Evolutionary conservation across 1,140 invertebrate genomes (phyloP).

Genomic region (Procambarus virginalis): DNA sequence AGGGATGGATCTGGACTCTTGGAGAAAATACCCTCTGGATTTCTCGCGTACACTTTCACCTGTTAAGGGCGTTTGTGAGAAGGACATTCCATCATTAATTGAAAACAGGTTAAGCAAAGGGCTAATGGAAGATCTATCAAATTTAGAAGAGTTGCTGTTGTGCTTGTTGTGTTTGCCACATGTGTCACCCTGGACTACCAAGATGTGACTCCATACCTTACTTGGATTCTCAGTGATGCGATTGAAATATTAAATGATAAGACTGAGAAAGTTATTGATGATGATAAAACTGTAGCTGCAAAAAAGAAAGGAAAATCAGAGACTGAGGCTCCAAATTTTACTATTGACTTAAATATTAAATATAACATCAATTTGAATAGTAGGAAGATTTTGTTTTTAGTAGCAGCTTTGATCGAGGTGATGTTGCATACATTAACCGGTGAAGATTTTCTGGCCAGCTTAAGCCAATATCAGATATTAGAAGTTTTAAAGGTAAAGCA

Average conservation of each 20-base stretch:
- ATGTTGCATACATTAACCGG: conserved; percentile 77
- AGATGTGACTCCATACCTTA: conserved; percentile 68
- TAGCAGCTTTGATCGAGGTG: conserved; percentile 78
- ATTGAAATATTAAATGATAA: conserved; percentile 36
- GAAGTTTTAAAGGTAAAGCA: conserved; percentile 70
- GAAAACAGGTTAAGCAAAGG: conserved; percentile 46
- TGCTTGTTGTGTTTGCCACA: conserved; percentile 80
- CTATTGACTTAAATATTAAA: conserved; percentile 59
- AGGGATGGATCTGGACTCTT: conserved; percentile 20
- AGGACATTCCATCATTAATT: conserved; percentile 17
- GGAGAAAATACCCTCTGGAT: conserved; percentile 35
- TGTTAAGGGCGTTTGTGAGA: background rate
- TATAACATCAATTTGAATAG: conserved; percentile 70
- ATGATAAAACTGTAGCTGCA: conserved; percentile 7
- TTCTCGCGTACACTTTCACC: conserved; percentile 6
- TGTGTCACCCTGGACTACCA: conserved; percentile 73
- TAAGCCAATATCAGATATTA: conserved; percentile 66
- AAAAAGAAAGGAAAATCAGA: conserved; percentile 26
- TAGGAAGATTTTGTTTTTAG: conserved; percentile 75
- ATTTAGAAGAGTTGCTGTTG: conserved; percentile 76
- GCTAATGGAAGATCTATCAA: conserved; percentile 54
- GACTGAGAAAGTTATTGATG: conserved; percentile 20
- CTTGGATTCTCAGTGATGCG: conserved; percentile 39
- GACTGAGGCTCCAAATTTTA: background rate
- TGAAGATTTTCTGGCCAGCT: conserved; percentile 74